phyloP scores from a whole-genome alignment of 2,888 invertebrate species.

The Steinernema carpocapsae region DNA sequence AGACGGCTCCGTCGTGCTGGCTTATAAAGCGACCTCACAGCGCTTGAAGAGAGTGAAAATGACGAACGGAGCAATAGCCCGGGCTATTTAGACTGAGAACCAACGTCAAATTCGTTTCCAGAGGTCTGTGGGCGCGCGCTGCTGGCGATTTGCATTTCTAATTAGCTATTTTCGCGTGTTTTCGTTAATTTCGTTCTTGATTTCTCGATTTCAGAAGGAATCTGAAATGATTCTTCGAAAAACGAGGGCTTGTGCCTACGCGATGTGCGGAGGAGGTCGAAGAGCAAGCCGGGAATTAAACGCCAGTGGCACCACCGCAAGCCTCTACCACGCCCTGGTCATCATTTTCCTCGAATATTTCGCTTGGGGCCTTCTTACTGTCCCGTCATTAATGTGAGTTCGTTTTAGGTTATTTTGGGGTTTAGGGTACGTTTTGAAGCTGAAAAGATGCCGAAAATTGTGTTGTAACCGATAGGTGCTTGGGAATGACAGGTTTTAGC shows the following conservation, averaged over 20 bases:
- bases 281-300: constrained; percentile 2
- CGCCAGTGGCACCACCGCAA: constrained; percentile 74
- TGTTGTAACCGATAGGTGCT: too few species aligned
- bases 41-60: too few species aligned
- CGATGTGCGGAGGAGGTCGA: constrained; percentile 5
- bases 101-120: too few species aligned
- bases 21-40: too few species aligned
- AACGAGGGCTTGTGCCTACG: constrained; percentile 23
- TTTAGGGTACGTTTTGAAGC: too few species aligned
- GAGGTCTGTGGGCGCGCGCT: too few species aligned
- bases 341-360: constrained; percentile 99
- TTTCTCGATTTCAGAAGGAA: constrained; percentile 14
- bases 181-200: not conserved
- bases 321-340: constrained; percentile 95
- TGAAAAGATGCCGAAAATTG: too few species aligned
- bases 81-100: too few species aligned
- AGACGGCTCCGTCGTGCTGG: too few species aligned
- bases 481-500: not conserved
- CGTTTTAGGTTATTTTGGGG: not conserved
- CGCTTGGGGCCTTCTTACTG: constrained; percentile 97
- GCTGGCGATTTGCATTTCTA: too few species aligned
- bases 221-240: constrained; percentile 13
- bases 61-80: too few species aligned
- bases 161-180: not conserved
- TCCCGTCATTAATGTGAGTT: constrained; percentile 87